Percentiles rank a stretch among this genome's conserved stretches.
Conservation (phyloP, 64 coral and sea anemone species). For the Actinia tenebrosa region DNA sequence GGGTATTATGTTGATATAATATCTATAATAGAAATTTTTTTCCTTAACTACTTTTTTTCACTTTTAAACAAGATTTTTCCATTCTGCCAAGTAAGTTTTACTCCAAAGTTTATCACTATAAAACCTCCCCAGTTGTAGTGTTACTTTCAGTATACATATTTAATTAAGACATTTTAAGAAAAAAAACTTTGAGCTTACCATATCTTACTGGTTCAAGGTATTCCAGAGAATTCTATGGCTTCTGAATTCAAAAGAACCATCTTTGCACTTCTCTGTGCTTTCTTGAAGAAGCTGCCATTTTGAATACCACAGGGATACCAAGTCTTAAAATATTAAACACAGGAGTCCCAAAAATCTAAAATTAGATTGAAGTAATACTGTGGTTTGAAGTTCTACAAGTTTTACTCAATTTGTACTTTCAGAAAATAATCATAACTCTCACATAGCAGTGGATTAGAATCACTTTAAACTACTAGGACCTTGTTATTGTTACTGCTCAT, state of each 20-base stretch:
- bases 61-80: slow-evolving; percentile 58
- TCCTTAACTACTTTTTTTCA: slow-evolving; percentile 27
- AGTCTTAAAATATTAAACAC: neutral
- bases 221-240: neutral
- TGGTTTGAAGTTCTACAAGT: too few relatives aligned
- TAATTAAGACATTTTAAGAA: too few relatives aligned
- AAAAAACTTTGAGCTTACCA: neutral
- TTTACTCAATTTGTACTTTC: too few relatives aligned
- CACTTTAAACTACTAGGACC: too few relatives aligned
- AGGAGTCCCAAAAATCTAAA: neutral
- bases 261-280: neutral
- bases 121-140: neutral
- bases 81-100: slow-evolving; percentile 82
- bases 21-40: neutral
- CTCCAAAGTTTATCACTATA: too few relatives aligned
- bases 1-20: neutral
- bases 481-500: too few relatives aligned
- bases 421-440: too few relatives aligned
- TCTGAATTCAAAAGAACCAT: neutral
- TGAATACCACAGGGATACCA: neutral
- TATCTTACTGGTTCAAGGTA: neutral
- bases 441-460: too few relatives aligned
- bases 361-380: too few relatives aligned
- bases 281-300: neutral
- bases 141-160: too few relatives aligned